phyloP scores from a whole-genome alignment of 2,113 vertebrate genomes.

The Speoplatyrhinus poulsoni region DNA sequence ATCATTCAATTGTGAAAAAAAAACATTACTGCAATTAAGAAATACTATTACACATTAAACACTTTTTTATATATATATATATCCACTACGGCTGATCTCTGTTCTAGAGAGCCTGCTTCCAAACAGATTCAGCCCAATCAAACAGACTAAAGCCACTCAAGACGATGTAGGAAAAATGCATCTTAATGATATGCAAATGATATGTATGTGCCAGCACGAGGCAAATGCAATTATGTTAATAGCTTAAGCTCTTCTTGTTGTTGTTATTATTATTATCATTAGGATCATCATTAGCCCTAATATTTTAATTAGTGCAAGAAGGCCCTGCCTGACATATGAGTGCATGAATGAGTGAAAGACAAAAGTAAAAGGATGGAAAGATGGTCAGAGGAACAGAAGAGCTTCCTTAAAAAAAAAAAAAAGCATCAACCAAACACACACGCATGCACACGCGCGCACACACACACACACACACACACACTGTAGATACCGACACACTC shows the following conservation, averaged over 20 bases:
- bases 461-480: conserved; percentile 4
- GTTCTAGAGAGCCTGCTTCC: conserved; percentile 26
- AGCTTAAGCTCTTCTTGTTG: conserved; percentile 77
- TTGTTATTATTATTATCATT: conserved; percentile 70
- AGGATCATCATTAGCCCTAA: conserved; percentile 73
- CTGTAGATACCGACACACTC: too few species aligned
- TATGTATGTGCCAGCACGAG: conserved; percentile 70
- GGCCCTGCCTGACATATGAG: conserved; percentile 46
- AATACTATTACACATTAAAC: too few species aligned
- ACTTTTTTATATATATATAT: too few species aligned
- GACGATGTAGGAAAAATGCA: conserved; percentile 43
- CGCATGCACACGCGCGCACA: background rate
- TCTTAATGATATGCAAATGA: conserved; percentile 75
- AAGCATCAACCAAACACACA: background rate
- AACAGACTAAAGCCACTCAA: conserved; percentile 52
- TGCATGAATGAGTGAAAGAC: conserved; percentile 29
- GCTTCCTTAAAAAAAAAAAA: conserved; percentile 13
- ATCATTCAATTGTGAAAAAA: too few species aligned
- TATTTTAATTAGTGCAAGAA: conserved; percentile 76
- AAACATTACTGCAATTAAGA: too few species aligned
- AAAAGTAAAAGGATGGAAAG: conserved; percentile 9
- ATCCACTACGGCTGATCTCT: too few species aligned
- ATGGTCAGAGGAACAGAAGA: conserved; percentile 11
- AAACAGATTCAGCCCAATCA: conserved; percentile 33
- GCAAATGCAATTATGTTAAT: conserved; percentile 79